Evolutionary conservation across 2,888 invertebrate species (phyloP).

Genomic region (Orthosia gothica): DNA sequence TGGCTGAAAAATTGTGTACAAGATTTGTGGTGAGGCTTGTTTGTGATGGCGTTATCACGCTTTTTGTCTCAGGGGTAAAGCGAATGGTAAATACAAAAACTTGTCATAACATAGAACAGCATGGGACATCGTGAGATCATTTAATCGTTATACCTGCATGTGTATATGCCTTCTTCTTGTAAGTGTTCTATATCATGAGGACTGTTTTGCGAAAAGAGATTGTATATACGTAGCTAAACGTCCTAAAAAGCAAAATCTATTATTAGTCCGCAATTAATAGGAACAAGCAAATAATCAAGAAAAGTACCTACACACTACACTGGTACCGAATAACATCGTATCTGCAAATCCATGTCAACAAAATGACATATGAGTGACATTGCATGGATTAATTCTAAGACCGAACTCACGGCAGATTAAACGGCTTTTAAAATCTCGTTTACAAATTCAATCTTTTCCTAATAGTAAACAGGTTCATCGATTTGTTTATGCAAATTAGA

Average conservation of each 20-base stretch:
- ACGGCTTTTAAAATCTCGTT: constrained; percentile 39
- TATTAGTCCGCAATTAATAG: background rate
- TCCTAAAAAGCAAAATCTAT: background rate
- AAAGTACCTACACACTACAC: constrained; percentile 24
- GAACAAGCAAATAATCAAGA: constrained; percentile 17
- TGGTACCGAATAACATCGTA: constrained; percentile 39
- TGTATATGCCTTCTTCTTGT: background rate
- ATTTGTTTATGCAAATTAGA: constrained; percentile 57
- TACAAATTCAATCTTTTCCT: constrained; percentile 60
- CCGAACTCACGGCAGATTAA: constrained; percentile 63
- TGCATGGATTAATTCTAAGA: constrained; percentile 63
- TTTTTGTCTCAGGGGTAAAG: constrained; percentile 36
- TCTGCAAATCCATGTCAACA: constrained; percentile 64
- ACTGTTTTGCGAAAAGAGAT: background rate
- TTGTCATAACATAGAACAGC: background rate
- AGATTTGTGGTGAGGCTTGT: constrained; percentile 58
- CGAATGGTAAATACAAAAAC: constrained; percentile 33
- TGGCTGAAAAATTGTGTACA: constrained; percentile 63
- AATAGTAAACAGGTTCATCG: constrained; percentile 56
- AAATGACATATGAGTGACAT: constrained; percentile 68
- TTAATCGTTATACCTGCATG: background rate
- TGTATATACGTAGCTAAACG: background rate
- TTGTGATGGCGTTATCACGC: constrained; percentile 19
- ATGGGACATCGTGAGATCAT: background rate
- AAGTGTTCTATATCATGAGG: background rate